A percentile compares a stretch with the other conserved stretches of the same genome.
These are phyloP conservation scores for Acipenser transmontanus DNA, from an alignment of 2,797 vertebrate species.

Conservation along the genomic window DNA sequence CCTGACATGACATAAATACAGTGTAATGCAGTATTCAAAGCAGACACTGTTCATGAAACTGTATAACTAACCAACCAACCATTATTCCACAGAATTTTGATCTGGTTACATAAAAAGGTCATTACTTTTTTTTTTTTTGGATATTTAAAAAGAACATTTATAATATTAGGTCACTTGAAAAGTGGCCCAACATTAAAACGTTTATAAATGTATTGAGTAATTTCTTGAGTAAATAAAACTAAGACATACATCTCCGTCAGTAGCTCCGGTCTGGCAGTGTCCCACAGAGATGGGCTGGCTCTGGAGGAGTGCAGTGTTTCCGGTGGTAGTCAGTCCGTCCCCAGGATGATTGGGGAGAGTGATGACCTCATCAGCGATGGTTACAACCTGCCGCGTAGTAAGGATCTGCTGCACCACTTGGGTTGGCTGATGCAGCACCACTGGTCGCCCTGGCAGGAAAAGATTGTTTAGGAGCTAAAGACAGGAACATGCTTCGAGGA, in stretches of 20 bases:
- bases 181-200: too few relatives aligned
- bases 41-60: too few relatives aligned
- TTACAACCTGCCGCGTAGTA: slow-evolving; percentile 46
- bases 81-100: background rate
- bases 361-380: slow-evolving; percentile 55
- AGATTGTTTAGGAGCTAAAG: too few relatives aligned
- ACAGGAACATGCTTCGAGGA: too few relatives aligned
- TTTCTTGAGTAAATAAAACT: background rate
- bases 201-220: too few relatives aligned
- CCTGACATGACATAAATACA: too few relatives aligned
- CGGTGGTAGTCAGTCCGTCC: slow-evolving; percentile 45
- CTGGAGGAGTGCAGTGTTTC: slow-evolving; percentile 22
- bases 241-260: slow-evolving; percentile 79
- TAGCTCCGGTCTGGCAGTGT: slow-evolving; percentile 38
- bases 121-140: too few relatives aligned
- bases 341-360: slow-evolving; percentile 52
- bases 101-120: too few relatives aligned
- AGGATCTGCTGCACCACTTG: slow-evolving; percentile 69
- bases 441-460: slow-evolving; percentile 54
- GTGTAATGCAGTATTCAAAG: too few relatives aligned
- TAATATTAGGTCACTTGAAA: too few relatives aligned
- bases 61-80: too few relatives aligned
- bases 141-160: too few relatives aligned
- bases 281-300: slow-evolving; percentile 34
- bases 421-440: slow-evolving; percentile 70